Evolutionary conservation across 2,113 vertebrate species (phyloP).

Genomic region (Blennius ocellaris): DNA sequence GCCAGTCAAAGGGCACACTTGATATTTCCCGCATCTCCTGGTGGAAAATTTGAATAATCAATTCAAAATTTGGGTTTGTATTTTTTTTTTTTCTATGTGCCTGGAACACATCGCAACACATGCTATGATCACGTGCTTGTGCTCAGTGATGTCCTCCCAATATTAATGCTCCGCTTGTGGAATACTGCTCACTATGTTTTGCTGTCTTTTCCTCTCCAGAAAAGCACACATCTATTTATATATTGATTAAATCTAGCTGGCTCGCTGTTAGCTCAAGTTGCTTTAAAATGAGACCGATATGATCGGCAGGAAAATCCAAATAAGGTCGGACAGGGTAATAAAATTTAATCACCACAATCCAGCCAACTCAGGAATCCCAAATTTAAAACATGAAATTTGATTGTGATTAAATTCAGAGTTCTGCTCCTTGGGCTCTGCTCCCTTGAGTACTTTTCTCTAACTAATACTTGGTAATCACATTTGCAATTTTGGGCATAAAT

Average conservation of each 20-base stretch:
- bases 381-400: too few species aligned
- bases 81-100: slow-evolving; percentile 11
- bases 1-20: slow-evolving; percentile 68
- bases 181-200: not conserved
- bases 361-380: too few species aligned
- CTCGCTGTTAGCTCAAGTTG: too few species aligned
- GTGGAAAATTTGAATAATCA: slow-evolving; percentile 46
- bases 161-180: slow-evolving; percentile 15
- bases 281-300: too few species aligned
- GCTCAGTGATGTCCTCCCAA: slow-evolving; percentile 5
- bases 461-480: not conserved
- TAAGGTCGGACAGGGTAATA: too few species aligned
- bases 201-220: not conserved
- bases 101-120: slow-evolving; percentile 16
- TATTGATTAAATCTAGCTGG: too few species aligned
- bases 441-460: too few species aligned
- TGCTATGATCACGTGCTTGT: not conserved
- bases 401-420: too few species aligned
- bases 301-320: too few species aligned
- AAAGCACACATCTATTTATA: not conserved
- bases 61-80: slow-evolving; percentile 26
- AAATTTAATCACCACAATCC: too few species aligned
- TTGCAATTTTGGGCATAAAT: not conserved
- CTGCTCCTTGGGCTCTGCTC: too few species aligned
- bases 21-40: slow-evolving; percentile 61